Evolutionary conservation across 2,113 vertebrate species (phyloP).

Genomic region (Tragelaphus buxtoni): DNA sequence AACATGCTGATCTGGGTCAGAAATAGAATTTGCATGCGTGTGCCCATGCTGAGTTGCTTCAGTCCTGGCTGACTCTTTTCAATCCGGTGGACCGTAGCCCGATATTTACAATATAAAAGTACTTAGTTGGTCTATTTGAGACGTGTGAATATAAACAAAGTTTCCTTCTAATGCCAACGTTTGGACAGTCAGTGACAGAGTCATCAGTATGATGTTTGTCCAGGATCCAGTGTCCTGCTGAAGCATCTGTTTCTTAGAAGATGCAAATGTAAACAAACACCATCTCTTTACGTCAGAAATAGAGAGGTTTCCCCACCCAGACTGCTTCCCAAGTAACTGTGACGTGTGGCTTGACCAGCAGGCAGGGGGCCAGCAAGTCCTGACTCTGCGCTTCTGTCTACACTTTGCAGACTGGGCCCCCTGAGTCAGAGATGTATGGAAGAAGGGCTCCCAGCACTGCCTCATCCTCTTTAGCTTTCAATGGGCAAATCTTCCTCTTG

Average conservation of each 20-base stretch:
- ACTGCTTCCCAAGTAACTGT: accelerated
- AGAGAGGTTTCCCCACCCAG: neutral
- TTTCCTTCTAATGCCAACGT: neutral
- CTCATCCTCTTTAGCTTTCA: neutral
- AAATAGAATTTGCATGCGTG: neutral
- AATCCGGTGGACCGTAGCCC: neutral
- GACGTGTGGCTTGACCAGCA: neutral
- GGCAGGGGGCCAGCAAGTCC: neutral
- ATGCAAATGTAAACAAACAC: neutral
- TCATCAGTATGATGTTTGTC: neutral
- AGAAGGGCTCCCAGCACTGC: neutral
- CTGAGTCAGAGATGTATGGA: neutral
- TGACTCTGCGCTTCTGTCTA: neutral
- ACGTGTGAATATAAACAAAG: neutral
- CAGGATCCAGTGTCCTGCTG: neutral
- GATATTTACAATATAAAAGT: neutral
- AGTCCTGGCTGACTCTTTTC: neutral
- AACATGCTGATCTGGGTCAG: neutral
- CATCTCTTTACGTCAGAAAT: neutral
- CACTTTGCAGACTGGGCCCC: no score
- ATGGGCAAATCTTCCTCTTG: neutral
- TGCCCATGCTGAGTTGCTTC: neutral
- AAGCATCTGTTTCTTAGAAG: neutral
- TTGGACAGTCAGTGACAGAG: neutral
- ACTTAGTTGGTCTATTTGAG: neutral